Conservation (phyloP, 2,797 vertebrate species). For the Sciaenops ocellatus region DNA sequence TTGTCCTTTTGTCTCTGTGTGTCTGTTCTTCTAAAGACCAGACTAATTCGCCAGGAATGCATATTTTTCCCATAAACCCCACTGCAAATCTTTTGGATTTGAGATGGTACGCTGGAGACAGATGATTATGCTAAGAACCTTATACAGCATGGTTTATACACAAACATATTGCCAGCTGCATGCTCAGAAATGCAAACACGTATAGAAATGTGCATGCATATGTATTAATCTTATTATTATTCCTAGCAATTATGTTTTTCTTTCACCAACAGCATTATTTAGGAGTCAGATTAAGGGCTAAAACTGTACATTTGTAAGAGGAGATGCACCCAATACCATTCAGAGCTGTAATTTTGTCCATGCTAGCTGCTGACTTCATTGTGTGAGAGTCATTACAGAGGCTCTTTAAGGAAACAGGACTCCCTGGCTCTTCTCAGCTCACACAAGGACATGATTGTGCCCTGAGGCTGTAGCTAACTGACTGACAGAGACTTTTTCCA, state of each 20-base stretch:
- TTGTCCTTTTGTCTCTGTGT: conserved; percentile 52
- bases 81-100: conserved; percentile 52
- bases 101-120: conserved; percentile 48
- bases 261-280: conserved; percentile 12
- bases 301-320: conserved; percentile 40
- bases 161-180: conserved; percentile 12
- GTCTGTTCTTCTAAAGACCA: conserved; percentile 25
- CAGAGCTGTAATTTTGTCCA: conserved; percentile 37
- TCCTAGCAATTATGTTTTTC: conserved; percentile 3
- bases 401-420: conserved; percentile 62
- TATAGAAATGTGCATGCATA: background rate
- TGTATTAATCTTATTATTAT: background rate
- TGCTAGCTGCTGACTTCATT: conserved; percentile 51
- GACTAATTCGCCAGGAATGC: conserved; percentile 60
- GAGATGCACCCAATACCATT: conserved; percentile 32
- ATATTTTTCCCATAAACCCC: conserved; percentile 51
- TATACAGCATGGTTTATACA: conserved; percentile 2
- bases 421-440: conserved; percentile 51
- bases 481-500: conserved; percentile 52
- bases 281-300: conserved; percentile 20
- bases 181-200: conserved; percentile 12
- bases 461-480: conserved; percentile 57
- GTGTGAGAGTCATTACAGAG: conserved; percentile 58
- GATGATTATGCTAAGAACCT: conserved; percentile 32
- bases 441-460: conserved; percentile 68